These are phyloP conservation scores for Mizuhopecten yessoensis DNA, from an alignment of 1,140 invertebrate genomes.

Conservation along the genomic window DNA sequence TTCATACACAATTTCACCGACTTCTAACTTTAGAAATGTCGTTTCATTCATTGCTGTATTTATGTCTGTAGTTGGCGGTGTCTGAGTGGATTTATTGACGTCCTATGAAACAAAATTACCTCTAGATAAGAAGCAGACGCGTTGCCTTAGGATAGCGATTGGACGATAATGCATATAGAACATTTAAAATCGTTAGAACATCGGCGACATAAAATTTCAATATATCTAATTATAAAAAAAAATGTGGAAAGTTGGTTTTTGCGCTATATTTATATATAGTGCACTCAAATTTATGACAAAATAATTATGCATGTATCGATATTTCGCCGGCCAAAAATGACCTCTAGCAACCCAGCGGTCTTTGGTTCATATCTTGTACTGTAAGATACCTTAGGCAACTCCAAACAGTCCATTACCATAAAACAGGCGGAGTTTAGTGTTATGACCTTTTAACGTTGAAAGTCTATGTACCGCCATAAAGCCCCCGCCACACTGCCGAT, in stretches of 20 bases:
- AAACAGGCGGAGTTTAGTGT: background rate
- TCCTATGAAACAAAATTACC: background rate
- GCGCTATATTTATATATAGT: background rate
- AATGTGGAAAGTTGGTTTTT: background rate
- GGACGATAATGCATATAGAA: background rate
- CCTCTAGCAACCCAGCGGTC: background rate
- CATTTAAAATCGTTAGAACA: background rate
- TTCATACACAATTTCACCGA: background rate
- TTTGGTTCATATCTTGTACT: conserved; percentile 2
- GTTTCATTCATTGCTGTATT: background rate
- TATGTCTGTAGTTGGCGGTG: background rate
- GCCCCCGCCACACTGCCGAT: background rate
- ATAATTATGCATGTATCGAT: background rate
- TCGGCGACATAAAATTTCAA: background rate
- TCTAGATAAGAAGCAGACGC: background rate
- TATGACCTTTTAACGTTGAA: conserved; percentile 18
- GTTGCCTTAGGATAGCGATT: background rate
- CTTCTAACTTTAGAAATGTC: conserved; percentile 17
- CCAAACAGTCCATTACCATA: conserved; percentile 30
- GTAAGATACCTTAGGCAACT: conserved; percentile 27
- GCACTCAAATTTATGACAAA: background rate
- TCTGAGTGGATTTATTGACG: background rate
- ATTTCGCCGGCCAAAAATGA: background rate
- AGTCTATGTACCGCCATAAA: conserved; percentile 5
- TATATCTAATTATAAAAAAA: background rate